phyloP scores from a whole-genome alignment of 1,140 invertebrate species.

The Wasmannia auropunctata region DNA sequence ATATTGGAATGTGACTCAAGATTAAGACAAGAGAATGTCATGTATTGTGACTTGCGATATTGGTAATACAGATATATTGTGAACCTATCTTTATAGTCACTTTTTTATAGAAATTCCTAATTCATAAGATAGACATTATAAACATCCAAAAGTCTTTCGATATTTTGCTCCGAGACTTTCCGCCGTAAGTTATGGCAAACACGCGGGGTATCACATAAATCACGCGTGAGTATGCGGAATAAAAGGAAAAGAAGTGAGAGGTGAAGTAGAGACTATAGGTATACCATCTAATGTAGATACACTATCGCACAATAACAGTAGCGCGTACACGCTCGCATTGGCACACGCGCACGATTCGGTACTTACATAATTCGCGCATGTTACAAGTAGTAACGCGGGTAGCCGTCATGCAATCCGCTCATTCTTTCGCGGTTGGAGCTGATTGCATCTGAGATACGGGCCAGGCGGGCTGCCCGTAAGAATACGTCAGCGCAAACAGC shows the following conservation, averaged over 20 bases:
- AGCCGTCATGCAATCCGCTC: slow-evolving; percentile 52
- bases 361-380: slow-evolving; percentile 70
- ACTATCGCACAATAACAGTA: slow-evolving; percentile 51
- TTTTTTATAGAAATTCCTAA: not conserved
- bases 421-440: slow-evolving; percentile 59
- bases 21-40: not conserved
- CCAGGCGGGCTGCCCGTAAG: slow-evolving; percentile 22
- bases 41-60: too few relatives aligned
- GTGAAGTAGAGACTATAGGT: not conserved
- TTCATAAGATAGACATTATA: not conserved
- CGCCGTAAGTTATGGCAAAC: slow-evolving; percentile 19
- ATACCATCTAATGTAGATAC: slow-evolving; percentile 51
- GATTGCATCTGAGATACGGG: slow-evolving; percentile 42
- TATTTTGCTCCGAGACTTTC: slow-evolving; percentile 1
- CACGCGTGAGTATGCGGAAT: slow-evolving; percentile 46
- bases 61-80: not conserved
- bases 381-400: slow-evolving; percentile 47
- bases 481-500: slow-evolving; percentile 29
- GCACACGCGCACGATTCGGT: slow-evolving; percentile 35
- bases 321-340: slow-evolving; percentile 1
- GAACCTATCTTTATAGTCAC: not conserved
- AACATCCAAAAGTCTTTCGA: slow-evolving; percentile 11
- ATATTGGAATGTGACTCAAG: too few relatives aligned
- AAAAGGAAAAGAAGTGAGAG: slow-evolving; percentile 43
- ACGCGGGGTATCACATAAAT: slow-evolving; percentile 51